Evolutionary conservation across 2,888 invertebrate genomes (phyloP).

Genomic region (Phlogophora meticulosa): DNA sequence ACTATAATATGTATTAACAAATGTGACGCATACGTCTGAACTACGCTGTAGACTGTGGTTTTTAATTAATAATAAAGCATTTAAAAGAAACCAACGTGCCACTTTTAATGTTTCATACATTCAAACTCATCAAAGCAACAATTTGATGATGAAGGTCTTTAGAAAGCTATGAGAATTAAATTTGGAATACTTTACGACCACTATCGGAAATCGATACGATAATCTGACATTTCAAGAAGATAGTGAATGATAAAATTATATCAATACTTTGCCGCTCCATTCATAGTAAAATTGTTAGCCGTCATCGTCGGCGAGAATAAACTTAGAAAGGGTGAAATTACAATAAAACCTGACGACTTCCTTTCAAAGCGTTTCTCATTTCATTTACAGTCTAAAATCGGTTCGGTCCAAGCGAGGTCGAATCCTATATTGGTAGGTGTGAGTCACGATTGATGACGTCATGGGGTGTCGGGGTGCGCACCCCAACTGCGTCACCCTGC

Average conservation of each 20-base stretch:
- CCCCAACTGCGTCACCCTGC: constrained; percentile 79
- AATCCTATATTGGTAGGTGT: constrained; percentile 75
- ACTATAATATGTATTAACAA: constrained; percentile 19
- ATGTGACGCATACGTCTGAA: constrained; percentile 16
- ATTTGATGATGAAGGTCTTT: constrained; percentile 38
- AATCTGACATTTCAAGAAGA: constrained; percentile 25
- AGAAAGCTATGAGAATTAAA: constrained; percentile 43
- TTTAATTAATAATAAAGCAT: constrained; percentile 7
- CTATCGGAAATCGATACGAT: constrained; percentile 40
- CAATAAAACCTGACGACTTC: constrained; percentile 67
- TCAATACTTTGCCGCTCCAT: constrained; percentile 27
- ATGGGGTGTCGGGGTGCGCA: constrained; percentile 79
- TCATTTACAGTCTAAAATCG: constrained; percentile 62
- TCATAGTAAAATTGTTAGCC: constrained; percentile 27
- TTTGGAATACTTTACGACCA: constrained; percentile 23
- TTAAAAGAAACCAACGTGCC: neutral
- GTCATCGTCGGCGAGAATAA: constrained; percentile 49
- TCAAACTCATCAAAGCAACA: constrained; percentile 20
- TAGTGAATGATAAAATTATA: constrained; percentile 13
- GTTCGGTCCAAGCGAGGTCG: constrained; percentile 63
- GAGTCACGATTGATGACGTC: constrained; percentile 83
- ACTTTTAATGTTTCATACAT: too few relatives aligned
- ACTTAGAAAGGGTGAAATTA: constrained; percentile 60
- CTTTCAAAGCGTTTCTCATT: constrained; percentile 59
- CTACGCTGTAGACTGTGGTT: constrained; percentile 17